Conservation (phyloP, 2,113 vertebrate genomes). For the Callocephalon fimbriatum region DNA sequence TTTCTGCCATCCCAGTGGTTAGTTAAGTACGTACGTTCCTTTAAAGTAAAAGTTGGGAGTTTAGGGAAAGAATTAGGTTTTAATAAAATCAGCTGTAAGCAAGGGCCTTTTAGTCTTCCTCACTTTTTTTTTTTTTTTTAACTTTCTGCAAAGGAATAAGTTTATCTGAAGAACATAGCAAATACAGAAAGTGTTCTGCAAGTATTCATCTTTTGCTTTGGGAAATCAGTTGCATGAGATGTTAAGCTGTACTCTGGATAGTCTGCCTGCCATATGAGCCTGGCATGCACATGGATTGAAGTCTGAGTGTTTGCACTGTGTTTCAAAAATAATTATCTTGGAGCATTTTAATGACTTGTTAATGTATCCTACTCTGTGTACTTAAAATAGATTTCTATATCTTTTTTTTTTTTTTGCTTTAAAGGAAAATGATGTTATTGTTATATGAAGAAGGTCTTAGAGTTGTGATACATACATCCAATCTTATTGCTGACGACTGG, state of each 20-base stretch:
- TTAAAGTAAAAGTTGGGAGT: not conserved
- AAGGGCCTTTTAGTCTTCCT: not conserved
- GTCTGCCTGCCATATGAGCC: not conserved
- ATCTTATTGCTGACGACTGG: constrained; percentile 95
- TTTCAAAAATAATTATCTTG: not conserved
- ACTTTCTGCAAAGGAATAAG: not conserved
- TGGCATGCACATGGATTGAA: not conserved
- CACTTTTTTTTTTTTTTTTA: not conserved
- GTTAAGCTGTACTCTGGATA: not conserved
- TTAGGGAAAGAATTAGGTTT: not conserved
- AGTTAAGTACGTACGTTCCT: not conserved
- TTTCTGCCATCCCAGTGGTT: not conserved
- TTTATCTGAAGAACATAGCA: not conserved
- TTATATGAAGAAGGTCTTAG: constrained; percentile 95
- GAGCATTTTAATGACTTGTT: not conserved
- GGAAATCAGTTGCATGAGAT: not conserved
- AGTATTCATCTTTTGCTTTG: not conserved
- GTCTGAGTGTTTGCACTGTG: not conserved
- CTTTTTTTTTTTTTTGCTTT: not conserved
- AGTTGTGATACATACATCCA: constrained; percentile 93
- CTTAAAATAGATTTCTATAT: not conserved
- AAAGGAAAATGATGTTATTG: constrained; percentile 97
- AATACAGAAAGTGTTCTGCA: not conserved
- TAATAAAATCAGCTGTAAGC: not conserved
- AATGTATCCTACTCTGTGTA: not conserved